Base-by-base conservation (phyloP, 2,113 vertebrate species). In the Syrrhaptes paradoxus region DNA sequence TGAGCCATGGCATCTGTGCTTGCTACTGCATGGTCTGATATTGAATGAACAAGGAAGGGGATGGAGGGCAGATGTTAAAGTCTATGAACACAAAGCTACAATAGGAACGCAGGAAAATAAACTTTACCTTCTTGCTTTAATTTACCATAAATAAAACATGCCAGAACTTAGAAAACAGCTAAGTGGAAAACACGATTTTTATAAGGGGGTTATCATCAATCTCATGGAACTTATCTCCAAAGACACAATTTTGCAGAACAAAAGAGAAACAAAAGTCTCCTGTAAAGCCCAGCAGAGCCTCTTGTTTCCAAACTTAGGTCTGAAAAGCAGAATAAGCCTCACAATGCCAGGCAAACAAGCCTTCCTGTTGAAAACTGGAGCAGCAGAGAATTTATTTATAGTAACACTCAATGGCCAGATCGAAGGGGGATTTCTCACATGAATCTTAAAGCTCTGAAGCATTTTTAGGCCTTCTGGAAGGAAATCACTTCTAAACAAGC, bases 121-220 rank as follows among this genome's bases (percentile, higher is more conserved):
- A n/a, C 26, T 55, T 72, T 28, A 59, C 13, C 26, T 80, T 77
- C 51, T 81, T 85, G 36, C 45, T 91, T 93, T 84, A 49, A 87
- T 78, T 81, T 46, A 28, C 14, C 89, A 13, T 76, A 77, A 93
- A 93, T 71, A 89, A 89, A 93, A 58, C 17, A 80, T 9, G 8
- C 17, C 61, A 41, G 55, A 85, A 74, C 20, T 73, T 34, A 26
- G 26, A 52, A 93, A 89, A 54, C 12, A 70, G 61, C 10, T 45
- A 84, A 84, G 51, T 34, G 51, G 51, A 10, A 76, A 95, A 34
- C 46, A 13, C 1, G 11, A 45, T 55, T 85, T 85, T 79, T 29
- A 25, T 72, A 57, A 76, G 9, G 9, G 4, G 13, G 2, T 49
- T 87, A 58, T 68, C 31, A 54, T 13, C 48, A 52, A 7, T n/a